Base-by-base conservation (phyloP, 2,888 invertebrate genomes). In the Drosophila limbata region DNA sequence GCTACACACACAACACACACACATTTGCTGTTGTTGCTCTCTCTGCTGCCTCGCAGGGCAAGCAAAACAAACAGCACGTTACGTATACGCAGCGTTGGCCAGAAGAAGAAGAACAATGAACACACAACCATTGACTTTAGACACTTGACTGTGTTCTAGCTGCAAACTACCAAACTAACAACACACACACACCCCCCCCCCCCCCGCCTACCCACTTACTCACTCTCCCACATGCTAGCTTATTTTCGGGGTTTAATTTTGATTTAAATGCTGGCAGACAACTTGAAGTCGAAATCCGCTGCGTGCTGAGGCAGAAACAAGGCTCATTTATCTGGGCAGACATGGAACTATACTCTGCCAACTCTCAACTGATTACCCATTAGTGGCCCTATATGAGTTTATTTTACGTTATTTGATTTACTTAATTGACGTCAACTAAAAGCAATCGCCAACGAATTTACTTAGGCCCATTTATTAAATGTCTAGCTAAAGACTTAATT, bases 231-330 rank as follows among this genome's bases (percentile, higher is more conserved):
- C 1, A 11, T 19, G 10, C 31, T 31, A 77, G 81, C 76, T 81
- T 83, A 79, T 77, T 86, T 88, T 84, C 50, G 81, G 74, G 71
- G 74, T 71, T 86, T 86, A 88, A 86, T 88, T 85, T 85, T 85
- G 89, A 88, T 86, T 88, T 85, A 88, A 85, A 86, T 73, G 87
- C 76, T 72, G 61, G 69, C 73, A 70, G 85, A 86, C 85, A 86
- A 71, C 79, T 86, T 63, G 73, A 73, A 86, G 69, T 48, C 76
- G 40, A 37, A 62, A 69, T 69, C 74, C 75, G 56, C 72, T 77
- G 77, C 81, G 74, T 82, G 74, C 71, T 77, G 84, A 33, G 37
- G 75, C 79, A 79, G 73, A 77, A 82, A 65, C 60, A 70, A 62
- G 73, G 71, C 64, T 55, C 56, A 68, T 57, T 57, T 70, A 59